A percentile compares a stretch with the other conserved stretches of the same genome.
These are phyloP conservation scores for Malthinus seriepunctatus DNA, from an alignment of 2,888 invertebrate genomes.

Conservation along the genomic window DNA sequence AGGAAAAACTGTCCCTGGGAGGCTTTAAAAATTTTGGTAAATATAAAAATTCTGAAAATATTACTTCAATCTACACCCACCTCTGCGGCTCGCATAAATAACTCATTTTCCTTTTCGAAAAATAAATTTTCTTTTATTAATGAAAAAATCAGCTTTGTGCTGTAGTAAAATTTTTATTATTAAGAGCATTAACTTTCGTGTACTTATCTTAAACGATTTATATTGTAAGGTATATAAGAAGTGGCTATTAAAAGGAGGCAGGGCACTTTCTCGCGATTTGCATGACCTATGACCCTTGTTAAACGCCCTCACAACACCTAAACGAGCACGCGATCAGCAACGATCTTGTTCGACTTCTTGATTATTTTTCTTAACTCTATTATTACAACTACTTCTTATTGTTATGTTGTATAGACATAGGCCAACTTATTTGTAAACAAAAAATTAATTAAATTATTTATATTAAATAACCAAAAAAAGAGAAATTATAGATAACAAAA, in stretches of 20 bases:
- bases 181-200: conserved; percentile 5
- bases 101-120: too few relatives aligned
- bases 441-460: background rate
- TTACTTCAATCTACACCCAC: too few relatives aligned
- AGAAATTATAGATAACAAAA: conserved; percentile 8
- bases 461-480: conserved; percentile 11
- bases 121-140: too few relatives aligned
- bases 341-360: conserved; percentile 25
- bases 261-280: conserved; percentile 50
- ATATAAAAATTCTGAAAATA: too few relatives aligned
- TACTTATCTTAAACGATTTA: conserved; percentile 15
- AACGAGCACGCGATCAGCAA: conserved; percentile 42
- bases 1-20: too few relatives aligned
- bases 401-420: background rate
- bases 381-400: too few relatives aligned
- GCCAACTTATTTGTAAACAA: background rate
- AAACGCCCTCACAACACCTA: conserved; percentile 47
- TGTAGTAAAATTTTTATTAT: too few relatives aligned
- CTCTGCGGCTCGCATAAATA: too few relatives aligned
- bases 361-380: too few relatives aligned
- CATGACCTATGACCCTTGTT: conserved; percentile 48
- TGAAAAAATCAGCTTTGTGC: too few relatives aligned
- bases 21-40: too few relatives aligned
- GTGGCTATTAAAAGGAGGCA: conserved; percentile 41
- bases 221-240: conserved; percentile 24